phyloP scores from a whole-genome alignment of 1,140 invertebrate genomes.

The Latrodectus geometricus region DNA sequence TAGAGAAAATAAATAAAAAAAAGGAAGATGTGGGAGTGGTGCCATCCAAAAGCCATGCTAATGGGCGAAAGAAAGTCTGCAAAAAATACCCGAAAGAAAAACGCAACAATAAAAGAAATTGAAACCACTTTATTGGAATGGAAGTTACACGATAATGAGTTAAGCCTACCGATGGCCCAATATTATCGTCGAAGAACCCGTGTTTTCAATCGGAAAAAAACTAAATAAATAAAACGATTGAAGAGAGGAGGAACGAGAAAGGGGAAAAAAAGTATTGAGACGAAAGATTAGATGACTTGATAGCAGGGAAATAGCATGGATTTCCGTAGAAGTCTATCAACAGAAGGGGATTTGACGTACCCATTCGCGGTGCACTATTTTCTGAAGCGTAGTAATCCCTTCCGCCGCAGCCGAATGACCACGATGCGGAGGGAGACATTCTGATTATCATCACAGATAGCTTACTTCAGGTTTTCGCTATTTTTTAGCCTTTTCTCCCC shows the following conservation, averaged over 20 bases:
- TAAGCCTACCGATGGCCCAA: slow-evolving; percentile 57
- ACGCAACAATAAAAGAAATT: slow-evolving; percentile 60
- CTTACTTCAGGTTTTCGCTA: slow-evolving; percentile 22
- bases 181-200: slow-evolving; percentile 36
- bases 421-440: slow-evolving; percentile 52
- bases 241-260: neutral
- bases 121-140: slow-evolving; percentile 61
- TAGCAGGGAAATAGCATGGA: slow-evolving; percentile 60
- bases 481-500: slow-evolving; percentile 33
- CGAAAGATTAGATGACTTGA: slow-evolving; percentile 54
- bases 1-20: neutral
- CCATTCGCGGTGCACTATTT: slow-evolving; percentile 60
- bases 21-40: neutral
- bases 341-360: slow-evolving; percentile 56
- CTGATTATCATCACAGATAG: slow-evolving; percentile 62
- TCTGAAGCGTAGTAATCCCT: slow-evolving; percentile 60
- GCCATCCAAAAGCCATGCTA: slow-evolving; percentile 28
- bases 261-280: slow-evolving; percentile 27
- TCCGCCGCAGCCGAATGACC: slow-evolving; percentile 58
- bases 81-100: slow-evolving; percentile 4
- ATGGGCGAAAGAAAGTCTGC: slow-evolving; percentile 41
- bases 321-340: slow-evolving; percentile 59
- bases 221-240: slow-evolving; percentile 4
- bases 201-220: slow-evolving; percentile 37
- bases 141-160: slow-evolving; percentile 60